Percentiles rank a stretch among this genome's conserved stretches.
Conservation (phyloP, 2,797 vertebrate species). For the Enteromius treurensis region DNA sequence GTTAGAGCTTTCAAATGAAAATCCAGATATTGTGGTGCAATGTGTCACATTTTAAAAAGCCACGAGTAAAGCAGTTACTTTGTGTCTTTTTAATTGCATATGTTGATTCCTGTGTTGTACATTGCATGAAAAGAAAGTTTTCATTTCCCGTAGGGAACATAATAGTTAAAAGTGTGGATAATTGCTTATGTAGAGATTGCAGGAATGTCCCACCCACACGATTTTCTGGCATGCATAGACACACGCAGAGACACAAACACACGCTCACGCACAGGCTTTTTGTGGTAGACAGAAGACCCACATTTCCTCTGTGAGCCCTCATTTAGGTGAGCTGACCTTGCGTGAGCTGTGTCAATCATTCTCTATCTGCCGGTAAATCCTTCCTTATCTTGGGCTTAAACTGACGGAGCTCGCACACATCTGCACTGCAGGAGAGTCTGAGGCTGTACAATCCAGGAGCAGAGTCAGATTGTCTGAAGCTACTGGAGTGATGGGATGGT, state of each 20-base stretch:
- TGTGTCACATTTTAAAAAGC: not conserved
- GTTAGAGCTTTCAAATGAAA: not conserved
- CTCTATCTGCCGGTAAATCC: slow-evolving; percentile 66
- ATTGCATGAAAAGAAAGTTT: not conserved
- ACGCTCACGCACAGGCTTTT: slow-evolving; percentile 30
- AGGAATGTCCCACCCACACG: not conserved
- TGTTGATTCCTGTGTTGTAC: slow-evolving; percentile 4
- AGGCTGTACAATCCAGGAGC: slow-evolving; percentile 33
- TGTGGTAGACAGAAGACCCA: slow-evolving; percentile 63
- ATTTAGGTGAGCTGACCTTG: slow-evolving; percentile 72
- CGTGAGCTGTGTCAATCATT: slow-evolving; percentile 70
- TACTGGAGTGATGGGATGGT: slow-evolving; percentile 47
- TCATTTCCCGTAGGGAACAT: slow-evolving; percentile 23
- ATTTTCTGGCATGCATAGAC: not conserved
- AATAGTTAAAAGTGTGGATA: slow-evolving; percentile 35
- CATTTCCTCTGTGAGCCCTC: slow-evolving; percentile 62
- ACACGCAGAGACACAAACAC: slow-evolving; percentile 10
- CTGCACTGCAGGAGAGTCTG: slow-evolving; percentile 42
- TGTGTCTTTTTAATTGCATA: slow-evolving; percentile 13
- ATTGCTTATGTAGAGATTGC: slow-evolving; percentile 36
- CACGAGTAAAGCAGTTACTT: not conserved
- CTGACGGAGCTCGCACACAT: slow-evolving; percentile 51
- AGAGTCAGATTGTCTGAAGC: slow-evolving; percentile 46
- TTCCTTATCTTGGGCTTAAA: slow-evolving; percentile 66
- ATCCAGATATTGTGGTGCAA: not conserved